These are phyloP conservation scores for Chiroxiphia lanceolata DNA, from an alignment of 2,797 vertebrate genomes.

Conservation along the genomic window DNA sequence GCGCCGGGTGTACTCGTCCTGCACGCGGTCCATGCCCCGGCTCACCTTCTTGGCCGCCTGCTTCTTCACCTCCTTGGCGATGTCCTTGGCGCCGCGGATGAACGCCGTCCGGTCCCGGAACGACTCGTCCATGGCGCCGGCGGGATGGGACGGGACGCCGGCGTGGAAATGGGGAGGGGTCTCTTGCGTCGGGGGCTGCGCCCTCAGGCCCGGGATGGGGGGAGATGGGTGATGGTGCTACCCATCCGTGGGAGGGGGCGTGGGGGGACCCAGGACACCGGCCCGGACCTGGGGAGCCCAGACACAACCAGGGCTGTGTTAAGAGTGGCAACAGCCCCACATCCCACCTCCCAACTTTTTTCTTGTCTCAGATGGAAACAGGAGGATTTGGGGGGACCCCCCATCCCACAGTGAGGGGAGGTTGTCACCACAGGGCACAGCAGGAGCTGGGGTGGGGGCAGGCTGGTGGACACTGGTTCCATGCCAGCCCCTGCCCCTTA, in stretches of 20 bases:
- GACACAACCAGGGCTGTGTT: not conserved
- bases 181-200: not conserved
- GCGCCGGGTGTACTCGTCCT: slow-evolving; percentile 93
- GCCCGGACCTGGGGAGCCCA: not conserved
- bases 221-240: rapidly evolving
- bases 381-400: not conserved
- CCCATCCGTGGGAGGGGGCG: slow-evolving; percentile 11
- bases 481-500: not conserved
- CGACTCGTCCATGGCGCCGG: slow-evolving; percentile 85
- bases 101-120: slow-evolving; percentile 92
- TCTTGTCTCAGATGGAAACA: rapidly evolving
- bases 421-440: rapidly evolving
- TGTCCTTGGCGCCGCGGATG: slow-evolving; percentile 95
- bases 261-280: not conserved
- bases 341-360: rapidly evolving
- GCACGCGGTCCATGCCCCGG: slow-evolving; percentile 85
- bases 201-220: not conserved
- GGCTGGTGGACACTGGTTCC: not conserved
- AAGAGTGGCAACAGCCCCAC: rapidly evolving
- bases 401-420: rapidly evolving
- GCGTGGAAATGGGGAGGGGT: too few species aligned
- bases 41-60: slow-evolving; percentile 92
- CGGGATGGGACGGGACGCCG: rapidly evolving
- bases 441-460: not conserved
- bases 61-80: slow-evolving; percentile 94